phyloP scores from a whole-genome alignment of 2,113 vertebrate species.

The Dromas ardeola region DNA sequence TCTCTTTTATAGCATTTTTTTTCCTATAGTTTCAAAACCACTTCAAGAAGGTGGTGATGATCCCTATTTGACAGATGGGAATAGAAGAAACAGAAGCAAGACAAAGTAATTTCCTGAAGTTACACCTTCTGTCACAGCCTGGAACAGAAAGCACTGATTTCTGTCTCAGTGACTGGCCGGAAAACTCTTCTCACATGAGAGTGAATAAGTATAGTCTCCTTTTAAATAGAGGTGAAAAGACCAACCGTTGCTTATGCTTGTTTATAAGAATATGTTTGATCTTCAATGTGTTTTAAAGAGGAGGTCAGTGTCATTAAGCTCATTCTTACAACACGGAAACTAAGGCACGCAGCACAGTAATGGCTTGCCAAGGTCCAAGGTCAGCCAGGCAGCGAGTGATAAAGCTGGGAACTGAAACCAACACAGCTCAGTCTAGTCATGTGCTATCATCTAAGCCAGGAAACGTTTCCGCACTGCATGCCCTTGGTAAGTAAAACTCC shows the following conservation, averaged over 20 bases:
- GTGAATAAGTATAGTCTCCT: not conserved
- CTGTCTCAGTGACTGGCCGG: accelerated
- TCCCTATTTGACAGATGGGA: not conserved
- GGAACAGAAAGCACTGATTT: not conserved
- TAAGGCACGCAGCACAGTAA: not conserved
- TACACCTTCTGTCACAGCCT: not conserved
- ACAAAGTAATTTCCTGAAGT: not conserved
- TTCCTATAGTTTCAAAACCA: not conserved
- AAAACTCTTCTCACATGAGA: not conserved
- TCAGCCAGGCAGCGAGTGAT: accelerated
- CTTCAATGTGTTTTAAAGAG: not conserved
- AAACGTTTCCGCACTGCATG: not conserved
- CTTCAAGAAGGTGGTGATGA: not conserved
- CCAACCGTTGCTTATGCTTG: not conserved
- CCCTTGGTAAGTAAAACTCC: not conserved
- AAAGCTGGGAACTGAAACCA: not conserved
- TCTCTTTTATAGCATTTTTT: not conserved
- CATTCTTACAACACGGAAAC: not conserved
- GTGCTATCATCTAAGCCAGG: not conserved
- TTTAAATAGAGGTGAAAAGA: not conserved
- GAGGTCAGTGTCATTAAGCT: not conserved
- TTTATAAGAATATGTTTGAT: not conserved
- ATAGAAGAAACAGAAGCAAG: not conserved
- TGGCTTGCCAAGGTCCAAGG: not conserved
- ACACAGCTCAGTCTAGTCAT: not conserved